Conservation (phyloP, 2,797 vertebrate species). For the Falco rusticolus region DNA sequence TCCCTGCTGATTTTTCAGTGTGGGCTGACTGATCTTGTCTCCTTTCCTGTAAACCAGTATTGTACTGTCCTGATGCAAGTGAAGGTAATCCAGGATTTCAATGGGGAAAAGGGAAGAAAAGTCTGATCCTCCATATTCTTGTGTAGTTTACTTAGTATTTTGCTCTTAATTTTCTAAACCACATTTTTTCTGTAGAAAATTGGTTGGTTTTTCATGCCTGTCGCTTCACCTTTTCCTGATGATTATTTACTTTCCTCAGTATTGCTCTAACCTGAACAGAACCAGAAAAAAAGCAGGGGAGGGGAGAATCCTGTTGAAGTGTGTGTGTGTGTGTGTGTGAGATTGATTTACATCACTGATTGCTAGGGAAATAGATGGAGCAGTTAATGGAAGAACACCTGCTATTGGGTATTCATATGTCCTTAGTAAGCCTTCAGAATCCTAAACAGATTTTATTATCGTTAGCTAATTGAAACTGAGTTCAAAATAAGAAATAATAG, state of each 20-base stretch:
- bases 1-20: not conserved
- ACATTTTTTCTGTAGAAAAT: not conserved
- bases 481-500: conserved; percentile 37
- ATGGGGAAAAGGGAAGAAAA: not conserved
- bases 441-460: conserved; percentile 40
- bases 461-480: conserved; percentile 30
- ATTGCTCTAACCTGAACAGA: not conserved
- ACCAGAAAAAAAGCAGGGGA: not conserved
- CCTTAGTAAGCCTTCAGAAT: conserved; percentile 36
- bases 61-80: not conserved
- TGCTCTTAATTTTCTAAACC: not conserved
- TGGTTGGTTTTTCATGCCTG: not conserved
- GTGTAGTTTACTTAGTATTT: not conserved
- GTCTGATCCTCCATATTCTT: not conserved
- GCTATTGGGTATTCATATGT: conserved; percentile 33
- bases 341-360: conserved; percentile 31
- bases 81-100: not conserved
- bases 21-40: not conserved
- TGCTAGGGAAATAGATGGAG: conserved; percentile 41
- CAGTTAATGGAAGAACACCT: conserved; percentile 48
- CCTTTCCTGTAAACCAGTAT: not conserved
- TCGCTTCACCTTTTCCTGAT: not conserved
- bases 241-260: not conserved
- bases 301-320: not conserved
- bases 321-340: not conserved